phyloP scores from a whole-genome alignment of 2,113 vertebrate genomes.

The Calyptommatus sinebrachiatus region DNA sequence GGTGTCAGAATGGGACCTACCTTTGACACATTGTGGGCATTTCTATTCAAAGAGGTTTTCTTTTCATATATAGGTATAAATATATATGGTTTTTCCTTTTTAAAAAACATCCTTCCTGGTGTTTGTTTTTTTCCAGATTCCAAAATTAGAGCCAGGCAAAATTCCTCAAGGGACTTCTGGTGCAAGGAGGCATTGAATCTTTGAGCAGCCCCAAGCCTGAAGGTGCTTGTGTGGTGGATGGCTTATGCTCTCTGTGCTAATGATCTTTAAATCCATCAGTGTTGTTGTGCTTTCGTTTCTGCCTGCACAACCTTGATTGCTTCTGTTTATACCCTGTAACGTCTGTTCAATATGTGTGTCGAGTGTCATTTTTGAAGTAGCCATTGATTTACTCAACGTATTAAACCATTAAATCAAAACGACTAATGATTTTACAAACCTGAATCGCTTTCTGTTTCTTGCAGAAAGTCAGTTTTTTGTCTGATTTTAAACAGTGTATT shows the following conservation, averaged over 20 bases:
- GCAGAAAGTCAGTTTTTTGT: constrained; percentile 1
- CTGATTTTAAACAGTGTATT: constrained; percentile 22
- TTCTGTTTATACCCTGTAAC: constrained; percentile 40
- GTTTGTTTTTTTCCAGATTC: constrained; percentile 66
- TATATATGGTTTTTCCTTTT: constrained; percentile 22
- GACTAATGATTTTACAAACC: constrained; percentile 47
- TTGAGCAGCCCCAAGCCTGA: constrained; percentile 58
- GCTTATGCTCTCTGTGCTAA: constrained; percentile 36
- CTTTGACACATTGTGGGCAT: constrained; percentile 28
- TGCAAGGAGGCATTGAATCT: constrained; percentile 61
- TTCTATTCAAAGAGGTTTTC: constrained; percentile 48
- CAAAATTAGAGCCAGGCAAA: constrained; percentile 63
- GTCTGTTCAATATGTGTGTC: constrained; percentile 7
- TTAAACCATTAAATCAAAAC: constrained; percentile 37
- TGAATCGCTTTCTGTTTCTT: constrained; percentile 10
- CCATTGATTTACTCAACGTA: constrained; percentile 7
- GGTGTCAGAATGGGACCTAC: neutral
- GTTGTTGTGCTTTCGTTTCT: constrained; percentile 36
- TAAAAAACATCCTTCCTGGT: constrained; percentile 58
- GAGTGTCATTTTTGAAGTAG: constrained; percentile 30
- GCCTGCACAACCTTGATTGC: constrained; percentile 13
- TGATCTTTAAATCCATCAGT: constrained; percentile 51
- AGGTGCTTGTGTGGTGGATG: constrained; percentile 54
- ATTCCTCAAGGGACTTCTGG: constrained; percentile 62
- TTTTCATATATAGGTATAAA: constrained; percentile 42